Percentiles rank a stretch among this genome's conserved stretches.
Conservation (phyloP, 2,113 vertebrate species). For the Podocnemis expansa region DNA sequence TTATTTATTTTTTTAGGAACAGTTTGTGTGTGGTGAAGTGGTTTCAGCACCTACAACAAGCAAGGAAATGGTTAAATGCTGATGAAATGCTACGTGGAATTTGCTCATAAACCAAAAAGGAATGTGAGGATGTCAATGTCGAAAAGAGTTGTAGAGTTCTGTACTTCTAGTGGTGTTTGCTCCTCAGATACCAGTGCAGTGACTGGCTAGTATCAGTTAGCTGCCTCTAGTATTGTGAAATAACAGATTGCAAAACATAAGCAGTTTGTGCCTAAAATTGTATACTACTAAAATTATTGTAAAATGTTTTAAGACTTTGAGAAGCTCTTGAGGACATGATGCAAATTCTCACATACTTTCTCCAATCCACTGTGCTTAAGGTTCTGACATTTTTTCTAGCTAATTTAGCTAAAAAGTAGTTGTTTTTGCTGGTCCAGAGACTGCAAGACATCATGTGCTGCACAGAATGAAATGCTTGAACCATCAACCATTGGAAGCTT, state of each 20-base stretch:
- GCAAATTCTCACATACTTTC: background rate
- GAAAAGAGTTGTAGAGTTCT: background rate
- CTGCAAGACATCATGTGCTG: rapidly evolving
- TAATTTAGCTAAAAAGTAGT: background rate
- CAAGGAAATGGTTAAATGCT: conserved; percentile 88
- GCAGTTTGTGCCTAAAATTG: background rate
- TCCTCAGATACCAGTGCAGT: conserved; percentile 15
- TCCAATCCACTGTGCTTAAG: background rate
- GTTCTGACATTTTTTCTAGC: rapidly evolving
- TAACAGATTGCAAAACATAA: background rate
- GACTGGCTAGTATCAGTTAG: background rate
- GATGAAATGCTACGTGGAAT: conserved; percentile 53
- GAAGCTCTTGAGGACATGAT: background rate
- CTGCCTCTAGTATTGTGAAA: background rate
- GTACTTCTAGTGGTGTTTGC: background rate
- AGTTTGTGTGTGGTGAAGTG: conserved; percentile 89
- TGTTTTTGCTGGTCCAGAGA: too few relatives aligned
- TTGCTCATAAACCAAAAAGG: background rate
- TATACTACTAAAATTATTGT: rapidly evolving
- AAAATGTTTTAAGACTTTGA: background rate
- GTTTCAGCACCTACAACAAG: conserved; percentile 79
- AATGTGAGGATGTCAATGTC: background rate
- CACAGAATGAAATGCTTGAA: background rate
- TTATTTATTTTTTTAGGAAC: conserved; percentile 81
- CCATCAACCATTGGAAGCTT: background rate